Conservation (phyloP, 2,888 invertebrate genomes). For the Tenthredo scrophulariae region DNA sequence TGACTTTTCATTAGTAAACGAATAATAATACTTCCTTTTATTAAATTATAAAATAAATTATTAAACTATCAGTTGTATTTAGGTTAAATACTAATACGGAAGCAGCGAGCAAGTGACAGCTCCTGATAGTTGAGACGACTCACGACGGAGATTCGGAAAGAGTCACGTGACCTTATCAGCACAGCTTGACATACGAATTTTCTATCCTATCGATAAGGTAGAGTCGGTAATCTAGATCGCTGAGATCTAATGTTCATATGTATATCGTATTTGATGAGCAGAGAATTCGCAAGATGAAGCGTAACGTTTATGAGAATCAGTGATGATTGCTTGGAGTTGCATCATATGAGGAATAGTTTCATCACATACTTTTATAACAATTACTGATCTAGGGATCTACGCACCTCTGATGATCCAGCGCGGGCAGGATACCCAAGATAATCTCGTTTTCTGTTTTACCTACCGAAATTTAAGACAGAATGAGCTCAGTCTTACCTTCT, state of each 20-base stretch:
- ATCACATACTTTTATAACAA: not conserved
- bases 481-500: not conserved
- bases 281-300: not conserved
- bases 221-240: not conserved
- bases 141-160: not conserved
- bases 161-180: not conserved
- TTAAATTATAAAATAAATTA: not conserved
- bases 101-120: not conserved
- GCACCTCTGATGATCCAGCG: not conserved
- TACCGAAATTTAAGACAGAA: not conserved
- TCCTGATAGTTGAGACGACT: not conserved
- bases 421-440: not conserved
- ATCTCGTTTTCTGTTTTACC: not conserved
- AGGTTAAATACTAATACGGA: not conserved
- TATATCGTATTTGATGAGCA: not conserved
- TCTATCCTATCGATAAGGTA: not conserved
- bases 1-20: conserved; percentile 63
- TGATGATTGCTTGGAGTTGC: not conserved
- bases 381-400: not conserved
- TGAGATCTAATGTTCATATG: not conserved
- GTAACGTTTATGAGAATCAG: not conserved
- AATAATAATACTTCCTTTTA: not conserved
- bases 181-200: not conserved
- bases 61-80: not conserved
- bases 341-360: not conserved